These are phyloP conservation scores for Diplogasteroides magnus DNA, from an alignment of 1,140 invertebrate genomes.

Conservation along the genomic window DNA sequence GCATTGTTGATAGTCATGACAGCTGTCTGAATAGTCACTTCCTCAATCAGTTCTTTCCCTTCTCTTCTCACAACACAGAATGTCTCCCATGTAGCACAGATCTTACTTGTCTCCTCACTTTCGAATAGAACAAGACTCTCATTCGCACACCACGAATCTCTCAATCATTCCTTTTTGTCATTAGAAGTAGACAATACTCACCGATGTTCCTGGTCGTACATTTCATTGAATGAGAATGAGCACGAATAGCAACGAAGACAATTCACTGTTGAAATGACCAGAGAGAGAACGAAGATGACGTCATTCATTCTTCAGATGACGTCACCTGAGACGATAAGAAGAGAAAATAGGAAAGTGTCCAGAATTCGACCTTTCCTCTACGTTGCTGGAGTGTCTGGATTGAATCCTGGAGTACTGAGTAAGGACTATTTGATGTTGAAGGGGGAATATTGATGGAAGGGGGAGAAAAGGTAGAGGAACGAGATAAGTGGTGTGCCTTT, in stretches of 20 bases:
- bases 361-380: constrained; percentile 34
- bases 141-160: constrained; percentile 31
- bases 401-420: constrained; percentile 30
- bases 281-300: not conserved
- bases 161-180: constrained; percentile 2
- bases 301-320: no score
- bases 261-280: not conserved
- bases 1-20: constrained; percentile 27
- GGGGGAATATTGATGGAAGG: not conserved
- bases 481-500: not conserved
- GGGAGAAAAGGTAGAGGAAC: not conserved
- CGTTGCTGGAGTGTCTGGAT: constrained; percentile 26
- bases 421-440: constrained; percentile 6
- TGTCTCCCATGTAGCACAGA: constrained; percentile 27
- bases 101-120: constrained; percentile 22
- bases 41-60: not conserved
- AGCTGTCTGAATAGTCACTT: constrained; percentile 15
- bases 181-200: not conserved
- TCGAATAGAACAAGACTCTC: constrained; percentile 25
- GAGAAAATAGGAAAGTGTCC: constrained; percentile 28
- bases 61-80: constrained; percentile 21
- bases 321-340: constrained; percentile 29
- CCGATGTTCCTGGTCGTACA: constrained; percentile 30
- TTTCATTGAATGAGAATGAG: constrained; percentile 29
- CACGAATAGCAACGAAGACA: constrained; percentile 25